Evolutionary conservation across 2,797 vertebrate genomes (phyloP), one percentile per base, ranked within the genome.

Genomic region (Glyptemys insculpta): DNA sequence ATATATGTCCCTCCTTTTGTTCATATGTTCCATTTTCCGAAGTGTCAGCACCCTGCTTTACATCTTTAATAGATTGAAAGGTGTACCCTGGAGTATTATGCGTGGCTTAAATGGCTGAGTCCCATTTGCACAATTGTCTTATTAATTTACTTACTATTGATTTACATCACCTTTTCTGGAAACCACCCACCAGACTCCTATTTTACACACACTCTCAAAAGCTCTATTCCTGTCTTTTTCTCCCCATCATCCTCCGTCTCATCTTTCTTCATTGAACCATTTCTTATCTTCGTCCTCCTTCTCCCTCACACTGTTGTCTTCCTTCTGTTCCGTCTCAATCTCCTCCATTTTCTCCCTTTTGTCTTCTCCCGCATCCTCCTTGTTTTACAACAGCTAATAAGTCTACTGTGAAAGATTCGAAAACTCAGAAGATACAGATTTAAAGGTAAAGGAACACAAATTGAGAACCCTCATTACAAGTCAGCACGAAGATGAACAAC

Each of bases 141-240:
- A 98, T 98, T 98, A 98, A 98, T 98, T 98, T 98, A 97, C 97
- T 98, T 96, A 94, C 96, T 97, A 94, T 94, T 98, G 98, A 98
- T 98, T 98, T 98, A 98, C 96, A 97, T 94, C 97, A 96, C 97
- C 97, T 96, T 94, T 90, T 81, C 94, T 94, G 93, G 94, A 97
- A 97, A 93, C 91, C 92, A 79, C 95, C 95, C 89, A 94, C 87
- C 92, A 97, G 96, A 88, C 87, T 85, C 89, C 91, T 95, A 92
- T 94, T 96, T 95, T 27, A 95, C 59, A 88, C 25, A 81, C 41
- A 12, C 83, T 93, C 31, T 57, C 92, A 90, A 81, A 86, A 97
- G 78, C 79, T 95, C 89, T 2, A 15, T 90, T 96, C 91, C 92
- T 91, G 81, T 85, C 92, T 94, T 87, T 94, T 90, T 86, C 94